Evolutionary conservation across 2,888 invertebrate genomes (phyloP).

Genomic region (Acheta domesticus): DNA sequence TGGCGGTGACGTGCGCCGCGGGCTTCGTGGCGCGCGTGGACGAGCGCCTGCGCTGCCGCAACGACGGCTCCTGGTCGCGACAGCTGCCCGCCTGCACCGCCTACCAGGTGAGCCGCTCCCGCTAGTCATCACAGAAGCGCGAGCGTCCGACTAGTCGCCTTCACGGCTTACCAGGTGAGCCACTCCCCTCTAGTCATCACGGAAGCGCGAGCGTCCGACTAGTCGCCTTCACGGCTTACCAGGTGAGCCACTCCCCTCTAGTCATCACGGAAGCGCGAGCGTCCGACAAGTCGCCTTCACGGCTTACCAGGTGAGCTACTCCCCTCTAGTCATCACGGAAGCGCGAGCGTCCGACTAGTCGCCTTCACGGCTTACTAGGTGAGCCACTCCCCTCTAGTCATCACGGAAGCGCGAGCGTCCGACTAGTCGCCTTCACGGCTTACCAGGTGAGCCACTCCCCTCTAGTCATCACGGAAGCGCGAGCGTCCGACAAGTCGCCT

Average conservation of each 20-base stretch:
- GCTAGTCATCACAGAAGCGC: too few species aligned
- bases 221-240: slow-evolving; percentile 54
- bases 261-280: too few species aligned
- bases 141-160: slow-evolving; percentile 56
- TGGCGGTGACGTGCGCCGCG: slow-evolving; percentile 65
- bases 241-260: neutral
- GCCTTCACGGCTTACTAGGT: too few species aligned
- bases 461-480: too few species aligned
- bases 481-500: too few species aligned
- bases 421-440: too few species aligned
- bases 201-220: slow-evolving; percentile 46
- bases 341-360: too few species aligned
- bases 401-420: too few species aligned
- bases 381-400: too few species aligned
- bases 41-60: slow-evolving; percentile 58
- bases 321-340: too few species aligned
- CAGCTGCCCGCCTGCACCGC: slow-evolving; percentile 59
- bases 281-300: slow-evolving; percentile 59
- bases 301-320: slow-evolving; percentile 23
- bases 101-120: slow-evolving; percentile 22
- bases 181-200: too few species aligned
- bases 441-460: too few species aligned
- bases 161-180: slow-evolving; percentile 42
- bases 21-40: slow-evolving; percentile 63
- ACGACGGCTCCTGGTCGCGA: slow-evolving; percentile 67